phyloP scores from a whole-genome alignment of 1,140 invertebrate species.

The Bombus superbus region DNA sequence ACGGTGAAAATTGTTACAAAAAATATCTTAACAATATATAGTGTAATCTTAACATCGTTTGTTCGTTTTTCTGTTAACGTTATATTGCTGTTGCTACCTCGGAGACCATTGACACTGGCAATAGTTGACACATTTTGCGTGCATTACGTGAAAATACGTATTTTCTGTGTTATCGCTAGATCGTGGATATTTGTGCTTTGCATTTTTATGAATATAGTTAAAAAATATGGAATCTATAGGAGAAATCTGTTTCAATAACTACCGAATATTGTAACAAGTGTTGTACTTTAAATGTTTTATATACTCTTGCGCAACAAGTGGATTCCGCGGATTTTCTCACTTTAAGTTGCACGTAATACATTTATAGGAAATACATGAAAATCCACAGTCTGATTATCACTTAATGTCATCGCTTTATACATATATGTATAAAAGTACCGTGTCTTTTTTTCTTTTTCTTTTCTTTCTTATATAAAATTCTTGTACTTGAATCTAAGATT shows the following conservation, averaged over 20 bases:
- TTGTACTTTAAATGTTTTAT: too few relatives aligned
- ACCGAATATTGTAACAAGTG: too few relatives aligned
- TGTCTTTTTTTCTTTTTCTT: neutral
- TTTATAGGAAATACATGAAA: neutral
- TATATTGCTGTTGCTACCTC: neutral
- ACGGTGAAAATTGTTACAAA: conserved; percentile 33
- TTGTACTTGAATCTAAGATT: neutral
- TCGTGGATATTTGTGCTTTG: neutral
- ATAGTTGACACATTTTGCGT: neutral
- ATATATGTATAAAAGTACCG: neutral
- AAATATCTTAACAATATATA: conserved; percentile 27
- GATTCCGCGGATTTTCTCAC: too few relatives aligned
- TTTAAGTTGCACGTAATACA: too few relatives aligned
- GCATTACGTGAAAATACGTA: neutral
- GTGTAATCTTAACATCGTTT: neutral
- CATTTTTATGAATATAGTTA: neutral
- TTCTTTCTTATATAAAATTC: neutral
- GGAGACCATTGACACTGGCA: neutral
- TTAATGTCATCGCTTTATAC: neutral
- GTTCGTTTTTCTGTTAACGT: neutral
- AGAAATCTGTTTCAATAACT: neutral
- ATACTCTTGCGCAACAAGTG: too few relatives aligned
- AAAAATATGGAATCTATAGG: neutral
- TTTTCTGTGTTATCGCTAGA: neutral
- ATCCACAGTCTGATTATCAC: neutral